Conservation (phyloP, 2,113 vertebrate genomes). For the Amblyopsis rosae region DNA sequence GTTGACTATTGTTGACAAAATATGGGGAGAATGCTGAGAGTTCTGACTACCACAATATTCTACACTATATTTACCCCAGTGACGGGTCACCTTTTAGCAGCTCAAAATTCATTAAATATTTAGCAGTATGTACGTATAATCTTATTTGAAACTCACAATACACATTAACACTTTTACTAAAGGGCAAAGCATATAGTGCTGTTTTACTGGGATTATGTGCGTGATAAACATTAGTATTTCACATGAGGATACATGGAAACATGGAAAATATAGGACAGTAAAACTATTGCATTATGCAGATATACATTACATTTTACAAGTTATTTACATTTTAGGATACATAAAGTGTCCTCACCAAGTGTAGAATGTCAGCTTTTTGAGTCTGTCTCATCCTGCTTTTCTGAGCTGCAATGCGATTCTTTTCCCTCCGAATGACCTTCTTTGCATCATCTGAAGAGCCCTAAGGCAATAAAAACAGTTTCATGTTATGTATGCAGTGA, state of each 20-base stretch:
- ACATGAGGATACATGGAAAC: no score
- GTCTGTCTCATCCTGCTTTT: slow-evolving; percentile 97
- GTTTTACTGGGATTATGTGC: no score
- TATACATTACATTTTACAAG: not conserved
- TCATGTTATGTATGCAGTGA: not conserved
- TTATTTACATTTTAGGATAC: not conserved
- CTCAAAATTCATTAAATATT: not conserved
- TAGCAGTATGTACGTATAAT: not conserved
- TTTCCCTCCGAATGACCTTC: slow-evolving; percentile 93
- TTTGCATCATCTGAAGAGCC: slow-evolving; percentile 90
- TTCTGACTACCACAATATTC: not conserved
- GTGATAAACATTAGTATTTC: no score
- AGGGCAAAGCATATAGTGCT: no score
- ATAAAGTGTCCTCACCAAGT: slow-evolving; percentile 84
- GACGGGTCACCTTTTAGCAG: not conserved
- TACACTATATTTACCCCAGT: not conserved
- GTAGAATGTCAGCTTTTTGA: slow-evolving; percentile 93
- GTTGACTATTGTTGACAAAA: not conserved
- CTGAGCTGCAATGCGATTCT: slow-evolving; percentile 96
- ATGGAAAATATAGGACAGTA: no score
- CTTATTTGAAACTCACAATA: not conserved
- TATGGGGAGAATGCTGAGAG: not conserved
- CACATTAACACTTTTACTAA: not conserved
- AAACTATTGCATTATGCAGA: not conserved
- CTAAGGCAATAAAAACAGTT: slow-evolving; percentile 65